Evolutionary conservation across 1,140 invertebrate species (phyloP), one percentile per base, ranked within the genome.

Genomic region (Gryllus bimaculatus): DNA sequence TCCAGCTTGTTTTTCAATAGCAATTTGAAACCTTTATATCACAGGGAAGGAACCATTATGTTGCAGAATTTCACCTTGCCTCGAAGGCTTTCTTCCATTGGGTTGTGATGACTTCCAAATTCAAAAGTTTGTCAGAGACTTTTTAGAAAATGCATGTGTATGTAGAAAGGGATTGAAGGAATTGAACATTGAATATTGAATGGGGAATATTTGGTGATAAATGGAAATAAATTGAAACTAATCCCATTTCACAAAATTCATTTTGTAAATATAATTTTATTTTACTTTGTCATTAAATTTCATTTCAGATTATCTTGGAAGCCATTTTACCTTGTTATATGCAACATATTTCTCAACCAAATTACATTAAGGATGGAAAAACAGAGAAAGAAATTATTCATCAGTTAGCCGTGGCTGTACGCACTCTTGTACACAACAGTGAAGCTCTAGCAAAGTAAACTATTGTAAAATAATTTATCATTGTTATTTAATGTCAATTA

Each of bases 311-410:
- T 47, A 96, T 99, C 83, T 86, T 99, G 73, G 97, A 99, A 88
- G 96, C 98, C 7, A 96, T 99, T 82, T 86, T 99, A 73, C 97
- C 98, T 0, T 96, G 95, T 82, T 97, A 98, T 84, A 89, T 99
- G 74, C 93, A 95, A 84, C 95, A 98, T 88, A 94, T 99, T 82
- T 96, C 98, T 86, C 90, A 91, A 18, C 92, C 96, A 12, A 93
- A 93, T 15, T 95, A 94, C 80, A 94, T 95, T 79, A 93, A 92
- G 82, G 95, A 97, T 84, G 94, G 93, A 0, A 95, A 95, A 86
- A 93, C 93, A 0, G 95, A 97, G 86, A 92, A 96, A 81, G 97
- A 99, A 86, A 95, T 98, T n/a, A 94, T 98, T 81, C 91, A 96
- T 86, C 95, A 97, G 84, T 88, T 99, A 75, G 95, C 96, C 0